Evolutionary conservation across 2,888 invertebrate genomes (phyloP).

Genomic region (Empis livida): DNA sequence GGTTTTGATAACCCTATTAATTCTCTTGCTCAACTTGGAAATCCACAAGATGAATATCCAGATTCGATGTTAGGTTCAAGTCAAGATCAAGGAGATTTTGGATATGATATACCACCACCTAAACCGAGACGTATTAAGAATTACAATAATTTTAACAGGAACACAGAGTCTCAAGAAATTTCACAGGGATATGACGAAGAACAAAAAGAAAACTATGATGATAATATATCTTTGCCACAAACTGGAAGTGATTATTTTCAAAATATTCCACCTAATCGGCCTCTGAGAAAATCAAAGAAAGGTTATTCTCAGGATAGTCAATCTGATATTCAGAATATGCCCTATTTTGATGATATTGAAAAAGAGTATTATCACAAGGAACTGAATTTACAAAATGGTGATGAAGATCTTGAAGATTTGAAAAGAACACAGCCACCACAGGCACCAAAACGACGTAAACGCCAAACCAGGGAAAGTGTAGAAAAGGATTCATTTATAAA

Average conservation of each 20-base stretch:
- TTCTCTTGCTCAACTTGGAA: constrained; percentile 49
- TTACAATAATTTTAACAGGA: constrained; percentile 21
- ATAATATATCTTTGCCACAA: constrained; percentile 31
- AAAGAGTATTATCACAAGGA: constrained; percentile 24
- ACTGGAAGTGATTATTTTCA: constrained; percentile 29
- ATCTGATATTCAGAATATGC: constrained; percentile 25
- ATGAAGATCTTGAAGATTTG: constrained; percentile 14
- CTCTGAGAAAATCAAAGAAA: constrained; percentile 39
- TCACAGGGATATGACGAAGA: constrained; percentile 27
- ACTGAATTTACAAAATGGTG: constrained; percentile 12
- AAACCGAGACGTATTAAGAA: constrained; percentile 26
- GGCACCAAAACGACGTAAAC: constrained; percentile 33
- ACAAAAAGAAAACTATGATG: constrained; percentile 26
- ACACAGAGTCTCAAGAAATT: constrained; percentile 22
- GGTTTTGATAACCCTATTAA: constrained; percentile 55
- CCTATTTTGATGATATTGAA: constrained; percentile 35
- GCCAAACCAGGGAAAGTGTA: constrained; percentile 24
- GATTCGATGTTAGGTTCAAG: constrained; percentile 12
- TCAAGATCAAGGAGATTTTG: constrained; percentile 21
- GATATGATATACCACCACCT: constrained; percentile 33
- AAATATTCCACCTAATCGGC: constrained; percentile 35
- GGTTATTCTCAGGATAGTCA: constrained; percentile 33
- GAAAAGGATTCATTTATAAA: constrained; percentile 34
- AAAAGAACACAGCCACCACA: constrained; percentile 19
- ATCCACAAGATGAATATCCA: constrained; percentile 16